These are phyloP conservation scores for Oceanodroma leucorhoa DNA, from an alignment of 2,797 vertebrate species.

Conservation along the genomic window DNA sequence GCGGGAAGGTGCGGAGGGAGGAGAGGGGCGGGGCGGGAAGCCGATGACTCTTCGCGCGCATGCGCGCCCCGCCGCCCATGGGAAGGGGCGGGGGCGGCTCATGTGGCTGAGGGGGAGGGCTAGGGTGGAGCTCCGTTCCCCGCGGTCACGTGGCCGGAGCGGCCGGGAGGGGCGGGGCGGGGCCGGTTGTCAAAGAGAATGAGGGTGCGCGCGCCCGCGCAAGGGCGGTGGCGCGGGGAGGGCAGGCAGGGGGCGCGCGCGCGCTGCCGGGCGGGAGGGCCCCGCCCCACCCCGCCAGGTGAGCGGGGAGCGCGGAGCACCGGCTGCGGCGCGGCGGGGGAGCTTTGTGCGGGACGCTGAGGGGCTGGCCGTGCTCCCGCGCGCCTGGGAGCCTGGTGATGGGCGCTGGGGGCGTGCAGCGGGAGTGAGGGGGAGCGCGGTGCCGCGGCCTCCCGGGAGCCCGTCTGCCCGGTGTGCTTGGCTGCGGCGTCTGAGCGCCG, in stretches of 20 bases:
- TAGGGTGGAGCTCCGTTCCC: background rate
- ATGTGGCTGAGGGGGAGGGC: too few relatives aligned
- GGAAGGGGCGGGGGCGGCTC: too few relatives aligned
- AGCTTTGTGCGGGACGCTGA: fast-evolving
- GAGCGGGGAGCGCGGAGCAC: too few relatives aligned
- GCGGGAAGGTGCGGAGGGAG: fast-evolving
- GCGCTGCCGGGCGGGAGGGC: too few relatives aligned
- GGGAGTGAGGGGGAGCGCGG: background rate
- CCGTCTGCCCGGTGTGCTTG: too few relatives aligned
- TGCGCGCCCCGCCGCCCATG: fast-evolving
- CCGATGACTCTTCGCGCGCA: fast-evolving
- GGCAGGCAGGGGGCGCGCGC: background rate
- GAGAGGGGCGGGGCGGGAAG: too few relatives aligned
- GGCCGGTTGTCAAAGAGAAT: background rate
- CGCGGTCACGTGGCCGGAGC: background rate
- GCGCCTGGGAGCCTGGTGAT: too few relatives aligned
- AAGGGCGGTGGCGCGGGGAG: background rate
- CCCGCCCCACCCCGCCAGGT: background rate
- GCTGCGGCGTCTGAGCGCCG: too few relatives aligned
- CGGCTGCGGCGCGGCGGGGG: fast-evolving
- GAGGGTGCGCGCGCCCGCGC: background rate
- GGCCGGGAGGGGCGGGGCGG: background rate
- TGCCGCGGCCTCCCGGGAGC: background rate
- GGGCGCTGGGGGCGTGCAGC: background rate
- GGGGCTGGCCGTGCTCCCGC: background rate